These are phyloP conservation scores for Amphipyra berbera DNA, from an alignment of 2,888 invertebrate genomes.

Conservation along the genomic window DNA sequence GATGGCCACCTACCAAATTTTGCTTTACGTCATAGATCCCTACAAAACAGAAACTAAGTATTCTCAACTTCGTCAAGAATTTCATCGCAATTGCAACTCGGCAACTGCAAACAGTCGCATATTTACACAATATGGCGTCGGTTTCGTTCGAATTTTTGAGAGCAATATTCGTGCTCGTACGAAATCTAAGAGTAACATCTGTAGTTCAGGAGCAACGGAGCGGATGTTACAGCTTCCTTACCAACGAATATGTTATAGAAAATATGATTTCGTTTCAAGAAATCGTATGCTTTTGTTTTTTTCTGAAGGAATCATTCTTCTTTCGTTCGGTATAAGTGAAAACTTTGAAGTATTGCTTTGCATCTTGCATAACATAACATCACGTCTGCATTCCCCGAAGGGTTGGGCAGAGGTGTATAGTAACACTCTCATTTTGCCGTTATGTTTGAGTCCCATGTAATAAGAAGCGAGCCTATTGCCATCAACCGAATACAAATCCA, in stretches of 20 bases:
- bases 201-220: slow-evolving; percentile 55
- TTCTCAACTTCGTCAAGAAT: background rate
- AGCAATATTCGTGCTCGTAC: slow-evolving; percentile 58
- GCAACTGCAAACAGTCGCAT: slow-evolving; percentile 30
- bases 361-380: too few relatives aligned
- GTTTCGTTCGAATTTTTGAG: slow-evolving; percentile 61
- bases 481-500: too few relatives aligned
- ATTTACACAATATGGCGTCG: slow-evolving; percentile 35
- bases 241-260: slow-evolving; percentile 61
- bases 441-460: too few relatives aligned
- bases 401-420: too few relatives aligned
- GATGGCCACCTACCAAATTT: too few relatives aligned
- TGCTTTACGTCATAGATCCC: too few relatives aligned
- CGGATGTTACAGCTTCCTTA: slow-evolving; percentile 58
- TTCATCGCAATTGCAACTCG: background rate
- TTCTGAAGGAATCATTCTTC: background rate
- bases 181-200: slow-evolving; percentile 62
- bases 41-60: too few relatives aligned
- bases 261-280: slow-evolving; percentile 47
- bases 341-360: too few relatives aligned
- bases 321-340: background rate
- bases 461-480: too few relatives aligned
- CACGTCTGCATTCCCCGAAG: too few relatives aligned
- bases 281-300: slow-evolving; percentile 32
- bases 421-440: too few relatives aligned